Conservation (phyloP, 2,113 vertebrate species). For the Hucho hucho region DNA sequence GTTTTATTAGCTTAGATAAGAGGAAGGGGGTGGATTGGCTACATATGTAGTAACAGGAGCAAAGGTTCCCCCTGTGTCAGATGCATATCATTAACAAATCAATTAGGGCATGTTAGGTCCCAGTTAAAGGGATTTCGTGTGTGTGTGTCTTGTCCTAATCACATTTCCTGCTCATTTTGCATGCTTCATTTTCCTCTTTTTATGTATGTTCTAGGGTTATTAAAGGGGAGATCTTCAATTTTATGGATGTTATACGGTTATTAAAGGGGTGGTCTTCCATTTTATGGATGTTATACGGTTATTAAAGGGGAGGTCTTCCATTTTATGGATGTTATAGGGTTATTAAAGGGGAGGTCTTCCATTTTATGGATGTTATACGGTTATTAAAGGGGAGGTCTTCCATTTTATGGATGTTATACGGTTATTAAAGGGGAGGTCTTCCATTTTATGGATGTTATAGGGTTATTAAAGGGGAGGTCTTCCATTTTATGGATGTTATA, state of each 20-base stretch:
- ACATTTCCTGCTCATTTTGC: slow-evolving; percentile 69
- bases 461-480: neutral
- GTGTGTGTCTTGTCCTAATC: slow-evolving; percentile 42
- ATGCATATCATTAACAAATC: slow-evolving; percentile 80
- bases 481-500: neutral
- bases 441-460: neutral
- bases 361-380: no score
- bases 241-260: slow-evolving; percentile 40
- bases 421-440: neutral
- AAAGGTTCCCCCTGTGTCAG: slow-evolving; percentile 68
- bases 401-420: no score
- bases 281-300: no score
- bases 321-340: no score
- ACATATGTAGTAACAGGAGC: slow-evolving; percentile 66
- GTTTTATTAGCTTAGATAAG: slow-evolving; percentile 87
- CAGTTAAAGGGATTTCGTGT: slow-evolving; percentile 40
- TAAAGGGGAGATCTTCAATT: slow-evolving; percentile 1
- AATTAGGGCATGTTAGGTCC: slow-evolving; percentile 65
- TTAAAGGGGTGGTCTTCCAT: neutral
- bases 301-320: no score
- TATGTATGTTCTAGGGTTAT: slow-evolving; percentile 55
- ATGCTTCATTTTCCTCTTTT: slow-evolving; percentile 50
- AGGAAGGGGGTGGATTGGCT: slow-evolving; percentile 53
- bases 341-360: no score
- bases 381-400: no score